Evolutionary conservation across 2,113 vertebrate species (phyloP), one percentile per base, ranked within the genome.

Genomic region (Dendropsophus ebraccatus): DNA sequence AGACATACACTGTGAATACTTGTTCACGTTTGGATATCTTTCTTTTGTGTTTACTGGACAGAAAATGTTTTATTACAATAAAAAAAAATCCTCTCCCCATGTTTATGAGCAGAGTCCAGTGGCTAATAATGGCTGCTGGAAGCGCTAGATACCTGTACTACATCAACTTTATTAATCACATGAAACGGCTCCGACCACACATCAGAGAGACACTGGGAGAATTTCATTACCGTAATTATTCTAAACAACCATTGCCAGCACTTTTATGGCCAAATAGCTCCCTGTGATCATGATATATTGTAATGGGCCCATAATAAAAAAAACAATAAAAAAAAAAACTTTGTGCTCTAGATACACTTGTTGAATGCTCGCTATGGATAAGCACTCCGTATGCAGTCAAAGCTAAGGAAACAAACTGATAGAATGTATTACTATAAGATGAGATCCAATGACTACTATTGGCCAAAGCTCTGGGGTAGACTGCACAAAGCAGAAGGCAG

Each of bases 131-230:
- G 14, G 17, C 35, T 74, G 21, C 80, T 69, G 28, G 14, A 69
- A 70, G 10, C 52, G 45, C 62, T 32, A 50, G 45, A 82, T 41
- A 52, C 69, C 25, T 82, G 41, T 35, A 70, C n/a, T 82, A 50
- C 32, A 82, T 82, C 45, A 82, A 50, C 28, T 82, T 69, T 82
- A 82, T 82, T 82, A 82, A 82, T 81, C 78, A 65, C 58, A 65
- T 81, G 32, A 70, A 70, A 70, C 41, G 2, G 67, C 32, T 41
- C 56, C 35, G n/a, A 45, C 54, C 41, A 58, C 54, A 47, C n/a
- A 47, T 4, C 78, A 25, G 58, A 17, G 58, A 47, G 58, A 35
- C 58, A 37, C 32, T 79, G 50, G 19, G 19, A 81, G 35, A 81
- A 65, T 81, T 62, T 81, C 37, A 81, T 81, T 81, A 81, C 56